phyloP scores from a whole-genome alignment of 2,888 invertebrate species.

The Gisinianus flammeolus region DNA sequence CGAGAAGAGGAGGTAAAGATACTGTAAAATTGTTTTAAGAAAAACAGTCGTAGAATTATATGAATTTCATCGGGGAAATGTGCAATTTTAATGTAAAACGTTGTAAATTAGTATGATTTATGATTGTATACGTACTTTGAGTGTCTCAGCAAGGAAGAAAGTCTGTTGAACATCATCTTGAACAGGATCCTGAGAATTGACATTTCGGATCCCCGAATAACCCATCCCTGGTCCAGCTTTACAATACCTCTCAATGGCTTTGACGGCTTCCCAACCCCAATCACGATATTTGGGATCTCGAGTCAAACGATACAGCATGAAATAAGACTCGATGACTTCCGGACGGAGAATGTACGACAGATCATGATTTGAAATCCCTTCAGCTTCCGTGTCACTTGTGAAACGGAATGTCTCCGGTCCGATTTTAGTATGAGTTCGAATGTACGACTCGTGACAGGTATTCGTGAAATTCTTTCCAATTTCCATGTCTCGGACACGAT shows the following conservation, averaged over 20 bases:
- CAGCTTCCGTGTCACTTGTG: slow-evolving; percentile 67
- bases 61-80: too few relatives aligned
- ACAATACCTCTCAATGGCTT: slow-evolving; percentile 49
- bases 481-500: slow-evolving; percentile 52
- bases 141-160: slow-evolving; percentile 97
- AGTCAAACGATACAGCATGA: slow-evolving; percentile 95
- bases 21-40: slow-evolving; percentile 92
- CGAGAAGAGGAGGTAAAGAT: slow-evolving; percentile 94
- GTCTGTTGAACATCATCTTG: slow-evolving; percentile 99
- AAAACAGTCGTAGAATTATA: too few relatives aligned
- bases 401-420: slow-evolving; percentile 58
- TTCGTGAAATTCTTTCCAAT: slow-evolving; percentile 47
- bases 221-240: slow-evolving; percentile 65
- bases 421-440: slow-evolving; percentile 69
- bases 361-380: slow-evolving; percentile 74
- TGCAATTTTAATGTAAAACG: too few relatives aligned
- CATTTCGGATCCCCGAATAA: slow-evolving; percentile 93
- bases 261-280: slow-evolving; percentile 56
- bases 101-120: too few relatives aligned
- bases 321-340: slow-evolving; percentile 96
- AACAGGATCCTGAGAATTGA: slow-evolving; percentile 77
- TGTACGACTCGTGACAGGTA: slow-evolving; percentile 59
- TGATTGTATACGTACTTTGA: slow-evolving; percentile 99
- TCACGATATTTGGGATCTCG: slow-evolving; percentile 81
- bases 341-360: slow-evolving; percentile 90